Evolutionary conservation across 2,113 vertebrate species (phyloP), one percentile per base, ranked within the genome.

Genomic region (Trachemys scripta): DNA sequence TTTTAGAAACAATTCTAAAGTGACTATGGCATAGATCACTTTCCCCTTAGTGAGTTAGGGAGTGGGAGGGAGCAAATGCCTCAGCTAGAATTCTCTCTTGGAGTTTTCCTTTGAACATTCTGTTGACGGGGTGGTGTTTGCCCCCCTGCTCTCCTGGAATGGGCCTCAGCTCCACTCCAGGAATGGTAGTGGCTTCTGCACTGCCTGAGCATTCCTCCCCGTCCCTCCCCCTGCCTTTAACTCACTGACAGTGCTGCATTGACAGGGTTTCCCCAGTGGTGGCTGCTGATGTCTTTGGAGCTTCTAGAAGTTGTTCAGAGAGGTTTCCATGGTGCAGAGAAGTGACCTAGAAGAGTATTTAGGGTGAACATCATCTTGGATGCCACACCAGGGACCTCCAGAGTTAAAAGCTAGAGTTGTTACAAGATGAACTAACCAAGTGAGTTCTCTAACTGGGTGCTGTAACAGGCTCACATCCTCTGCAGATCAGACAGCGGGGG

Each of bases 31-130:
- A 88, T 35, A 89, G 78, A 94, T 88, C 87, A 88, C 45, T 56
- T 49, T 89, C 14, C 49, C 95, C 79, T 92, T 86, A 80, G n/a
- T 92, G 94, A 95, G 87, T 51, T n/a, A 86, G 85, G 38, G 51
- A 84, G 20, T 19, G 47, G 85, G 59, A 94, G 91, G 80, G 91
- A 85, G 79, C 92, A 27, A 59, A 59, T 59, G 24, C 56, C 56
- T 59, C 56, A 59, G 93, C 80, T 85, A 87, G 19, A 89, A 47
- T 92, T 93, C 69, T 97, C 89, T 95, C 78, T 72, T 84, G 6
- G 82, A 92, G 56, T 96, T 97, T 96, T 42, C 88, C 93, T 80
- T 54, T 90, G 94, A 95, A 62, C 80, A 82, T 11, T 49, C 91
- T 0, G 0, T 56, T 87, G 82, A 96, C 50, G 80, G 95, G 86